Conservation (phyloP, 2,888 invertebrate species). For the Spialia ferax region DNA sequence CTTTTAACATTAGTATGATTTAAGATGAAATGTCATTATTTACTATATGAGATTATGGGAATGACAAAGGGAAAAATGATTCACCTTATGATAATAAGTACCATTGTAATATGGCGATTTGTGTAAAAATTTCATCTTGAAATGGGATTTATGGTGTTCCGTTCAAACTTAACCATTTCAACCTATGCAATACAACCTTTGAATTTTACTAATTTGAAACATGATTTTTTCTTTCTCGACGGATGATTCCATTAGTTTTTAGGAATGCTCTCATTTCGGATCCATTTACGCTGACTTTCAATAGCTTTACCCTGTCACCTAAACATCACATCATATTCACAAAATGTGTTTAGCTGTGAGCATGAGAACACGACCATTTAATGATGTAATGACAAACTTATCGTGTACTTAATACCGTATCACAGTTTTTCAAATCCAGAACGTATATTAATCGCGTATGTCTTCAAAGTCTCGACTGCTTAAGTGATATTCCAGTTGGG, state of each 20-base stretch:
- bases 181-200: too few species aligned
- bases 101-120: too few species aligned
- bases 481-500: slow-evolving; percentile 24
- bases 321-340: not conserved
- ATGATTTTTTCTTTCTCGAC: not conserved
- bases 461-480: not conserved
- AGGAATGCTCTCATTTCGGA: not conserved
- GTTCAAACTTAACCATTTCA: too few species aligned
- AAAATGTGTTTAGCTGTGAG: not conserved
- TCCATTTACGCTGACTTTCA: not conserved
- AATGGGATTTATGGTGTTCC: too few species aligned
- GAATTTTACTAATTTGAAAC: too few species aligned
- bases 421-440: slow-evolving; percentile 3
- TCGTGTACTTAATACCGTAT: not conserved
- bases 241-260: not conserved
- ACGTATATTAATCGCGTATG: not conserved
- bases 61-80: too few species aligned
- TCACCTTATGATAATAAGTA: too few species aligned
- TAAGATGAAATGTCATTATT: too few species aligned
- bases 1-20: too few species aligned
- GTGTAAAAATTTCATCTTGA: too few species aligned
- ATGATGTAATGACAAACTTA: not conserved
- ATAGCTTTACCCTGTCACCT: not conserved
- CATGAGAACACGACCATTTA: not conserved
- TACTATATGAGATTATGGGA: too few species aligned